phyloP scores from a whole-genome alignment of 2,888 invertebrate genomes.

The Hofmannophila pseudospretella region DNA sequence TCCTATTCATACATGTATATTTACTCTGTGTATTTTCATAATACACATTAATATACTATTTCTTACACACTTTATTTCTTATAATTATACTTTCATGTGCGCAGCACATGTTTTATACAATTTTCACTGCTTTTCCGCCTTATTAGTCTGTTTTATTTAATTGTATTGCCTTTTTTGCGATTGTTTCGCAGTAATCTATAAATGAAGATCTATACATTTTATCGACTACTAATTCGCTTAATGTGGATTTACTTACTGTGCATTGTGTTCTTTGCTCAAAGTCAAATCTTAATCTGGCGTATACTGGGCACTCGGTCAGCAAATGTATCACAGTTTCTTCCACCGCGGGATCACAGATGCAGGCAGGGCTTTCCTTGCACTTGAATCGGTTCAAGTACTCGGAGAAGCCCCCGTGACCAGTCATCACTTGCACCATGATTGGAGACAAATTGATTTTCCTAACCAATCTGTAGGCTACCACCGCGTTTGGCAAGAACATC shows the following conservation, averaged over 20 bases:
- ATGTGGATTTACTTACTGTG: too few species aligned
- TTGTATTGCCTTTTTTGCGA: too few species aligned
- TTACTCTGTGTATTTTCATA: too few species aligned
- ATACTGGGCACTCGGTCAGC: background rate
- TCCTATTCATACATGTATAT: too few species aligned
- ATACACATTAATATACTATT: too few species aligned
- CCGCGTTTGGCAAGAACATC: background rate
- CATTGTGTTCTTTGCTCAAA: too few species aligned
- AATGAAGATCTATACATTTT: background rate
- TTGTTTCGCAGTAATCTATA: too few species aligned
- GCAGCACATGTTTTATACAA: too few species aligned
- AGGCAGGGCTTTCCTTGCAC: background rate
- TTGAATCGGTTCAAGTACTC: constrained; percentile 1
- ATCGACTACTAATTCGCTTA: background rate
- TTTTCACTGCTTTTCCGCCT: too few species aligned
- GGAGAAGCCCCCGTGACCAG: constrained; percentile 1
- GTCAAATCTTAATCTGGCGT: background rate
- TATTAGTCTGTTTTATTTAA: too few species aligned
- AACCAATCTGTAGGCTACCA: background rate
- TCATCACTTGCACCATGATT: background rate
- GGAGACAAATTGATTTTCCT: background rate
- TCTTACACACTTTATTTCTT: too few species aligned
- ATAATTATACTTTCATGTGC: too few species aligned
- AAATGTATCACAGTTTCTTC: background rate
- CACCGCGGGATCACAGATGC: background rate